A percentile compares a stretch with the other conserved stretches of the same genome.
phyloP scores from a whole-genome alignment of 2,113 vertebrate species.

The Labrus mixtus region DNA sequence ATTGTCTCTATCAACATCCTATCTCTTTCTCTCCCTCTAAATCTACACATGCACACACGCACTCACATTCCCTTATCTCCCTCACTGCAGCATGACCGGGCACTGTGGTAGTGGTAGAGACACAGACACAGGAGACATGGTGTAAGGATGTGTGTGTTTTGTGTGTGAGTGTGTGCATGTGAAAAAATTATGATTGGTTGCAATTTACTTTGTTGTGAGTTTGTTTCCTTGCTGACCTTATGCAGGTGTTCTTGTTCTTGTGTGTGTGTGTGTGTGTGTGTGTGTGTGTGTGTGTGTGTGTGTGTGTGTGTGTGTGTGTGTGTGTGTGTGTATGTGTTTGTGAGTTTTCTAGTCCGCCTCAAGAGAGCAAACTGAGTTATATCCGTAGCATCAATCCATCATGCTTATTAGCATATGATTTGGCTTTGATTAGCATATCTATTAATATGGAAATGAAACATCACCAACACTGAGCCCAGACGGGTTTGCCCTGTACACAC shows the following conservation, averaged over 20 bases:
- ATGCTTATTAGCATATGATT: constrained; percentile 80
- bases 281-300: neutral
- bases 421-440: constrained; percentile 80
- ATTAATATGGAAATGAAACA: constrained; percentile 81
- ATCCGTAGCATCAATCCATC: constrained; percentile 77
- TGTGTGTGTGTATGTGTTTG: neutral
- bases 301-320: constrained; percentile 8
- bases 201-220: neutral
- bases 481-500: constrained; percentile 25
- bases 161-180: constrained; percentile 9
- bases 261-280: constrained; percentile 4
- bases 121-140: constrained; percentile 29
- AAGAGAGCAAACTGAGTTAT: constrained; percentile 66
- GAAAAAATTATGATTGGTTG: constrained; percentile 35
- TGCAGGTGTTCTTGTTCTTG: constrained; percentile 12
- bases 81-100: constrained; percentile 45
- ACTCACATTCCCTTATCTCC: constrained; percentile 16
- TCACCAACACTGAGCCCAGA: constrained; percentile 56
- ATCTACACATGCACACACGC: neutral
- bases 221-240: constrained; percentile 29
- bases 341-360: constrained; percentile 44
- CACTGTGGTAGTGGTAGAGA: constrained; percentile 16
- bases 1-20: constrained; percentile 47
- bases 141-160: neutral
- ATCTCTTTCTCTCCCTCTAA: neutral